Evolutionary conservation across 2,888 invertebrate species (phyloP).

Genomic region (Troilus luridus): DNA sequence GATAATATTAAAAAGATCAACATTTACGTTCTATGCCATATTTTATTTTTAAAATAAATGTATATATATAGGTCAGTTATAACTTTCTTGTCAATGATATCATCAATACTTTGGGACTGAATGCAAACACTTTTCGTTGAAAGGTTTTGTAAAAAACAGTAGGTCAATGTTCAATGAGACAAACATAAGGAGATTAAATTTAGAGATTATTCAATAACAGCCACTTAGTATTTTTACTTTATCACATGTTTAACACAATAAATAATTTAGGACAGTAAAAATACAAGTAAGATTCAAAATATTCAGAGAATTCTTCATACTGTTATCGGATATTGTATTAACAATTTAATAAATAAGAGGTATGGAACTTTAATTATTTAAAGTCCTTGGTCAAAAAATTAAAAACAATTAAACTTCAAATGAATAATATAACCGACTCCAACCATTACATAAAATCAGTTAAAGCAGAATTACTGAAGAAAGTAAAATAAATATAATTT

Average conservation of each 20-base stretch:
- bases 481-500: not conserved
- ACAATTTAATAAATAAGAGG: not conserved
- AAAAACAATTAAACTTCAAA: not conserved
- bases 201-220: not conserved
- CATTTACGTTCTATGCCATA: not conserved
- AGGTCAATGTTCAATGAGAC: constrained; percentile 12
- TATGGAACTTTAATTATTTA: not conserved
- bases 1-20: not conserved
- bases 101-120: not conserved
- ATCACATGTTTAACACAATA: not conserved
- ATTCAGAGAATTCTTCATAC: not conserved
- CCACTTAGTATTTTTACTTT: not conserved
- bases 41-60: too few relatives aligned
- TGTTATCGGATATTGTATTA: not conserved
- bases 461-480: not conserved
- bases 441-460: not conserved
- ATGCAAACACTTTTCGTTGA: not conserved
- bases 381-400: not conserved
- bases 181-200: not conserved
- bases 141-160: not conserved
- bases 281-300: not conserved
- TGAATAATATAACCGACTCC: not conserved
- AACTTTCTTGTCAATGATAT: not conserved
- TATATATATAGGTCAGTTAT: not conserved
- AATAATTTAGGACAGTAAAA: not conserved